Evolutionary conservation across 2,888 invertebrate genomes (phyloP), one percentile per base, ranked within the genome.

Genomic region (Polia nebulosa): DNA sequence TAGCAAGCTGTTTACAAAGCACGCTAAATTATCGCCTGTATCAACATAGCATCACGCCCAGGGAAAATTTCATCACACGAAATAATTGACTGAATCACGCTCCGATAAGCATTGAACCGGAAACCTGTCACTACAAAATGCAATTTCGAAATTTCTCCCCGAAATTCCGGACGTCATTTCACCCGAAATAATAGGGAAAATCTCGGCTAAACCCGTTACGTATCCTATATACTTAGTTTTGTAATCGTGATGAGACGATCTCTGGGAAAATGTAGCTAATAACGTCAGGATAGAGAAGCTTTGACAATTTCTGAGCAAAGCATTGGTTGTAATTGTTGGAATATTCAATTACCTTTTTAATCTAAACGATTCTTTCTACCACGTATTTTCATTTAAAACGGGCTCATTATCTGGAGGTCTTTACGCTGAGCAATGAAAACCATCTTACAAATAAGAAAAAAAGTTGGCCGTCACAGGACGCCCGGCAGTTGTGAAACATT

Each of bases 121-220:
- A 55, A 72, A 39, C 17, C n/a, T 67, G 59, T 60, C 56, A 56
- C 34, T 58, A 47, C 20, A 60, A 75, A 75, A 73, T 56, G 51
- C 56, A 73, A 73, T 75, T 69, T 60, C 39, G 45, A 52, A 60
- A 76, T 41, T 45, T 51, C 56, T 60, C 1, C 20, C 49, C 22
- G 3, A 76, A 68, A 75, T 73, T 52, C 60, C 39, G 32, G 52
- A 32, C 56, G n/a, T 44, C 34, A 75, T 75, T 75, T 68, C 39
- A 45, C 11, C 32, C 44, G 20, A 39, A 47, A 68, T 76, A 57
- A 73, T 76, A 56, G 32, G 27, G 51, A 75, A 75, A 67, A 75
- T 66, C 32, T 29, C 34, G 29, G 3, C 59, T 45, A 39, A 60
- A 68, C 51, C 55, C 44, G 44, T 75, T 72, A 15, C 2, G 20